phyloP scores from a whole-genome alignment of 2,888 invertebrate genomes.

The Linnaemya vulpina region DNA sequence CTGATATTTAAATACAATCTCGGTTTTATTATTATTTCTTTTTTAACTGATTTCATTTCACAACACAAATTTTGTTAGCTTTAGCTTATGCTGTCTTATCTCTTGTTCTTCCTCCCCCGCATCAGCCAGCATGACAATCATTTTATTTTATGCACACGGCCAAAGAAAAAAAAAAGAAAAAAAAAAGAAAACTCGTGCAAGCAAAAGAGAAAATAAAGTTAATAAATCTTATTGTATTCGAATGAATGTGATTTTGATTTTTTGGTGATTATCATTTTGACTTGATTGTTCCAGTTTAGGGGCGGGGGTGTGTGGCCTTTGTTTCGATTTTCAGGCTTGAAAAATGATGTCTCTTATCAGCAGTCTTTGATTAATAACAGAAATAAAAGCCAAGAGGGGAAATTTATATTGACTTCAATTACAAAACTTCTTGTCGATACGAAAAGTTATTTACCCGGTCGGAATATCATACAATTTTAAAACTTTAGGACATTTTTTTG shows the following conservation, averaged over 20 bases:
- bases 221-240: slow-evolving; percentile 17
- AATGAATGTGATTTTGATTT: slow-evolving; percentile 2
- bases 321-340: slow-evolving; percentile 16
- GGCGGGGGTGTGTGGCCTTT: neutral
- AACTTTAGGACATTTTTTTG: too few relatives aligned
- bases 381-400: neutral
- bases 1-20: slow-evolving; percentile 53
- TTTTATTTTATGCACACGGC: neutral
- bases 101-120: slow-evolving; percentile 26
- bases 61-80: slow-evolving; percentile 5
- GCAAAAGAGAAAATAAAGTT: neutral
- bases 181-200: neutral
- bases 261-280: slow-evolving; percentile 27
- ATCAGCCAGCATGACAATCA: neutral
- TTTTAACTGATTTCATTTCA: slow-evolving; percentile 8
- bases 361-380: neutral
- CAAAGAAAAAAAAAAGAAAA: slow-evolving; percentile 6
- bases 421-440: neutral
- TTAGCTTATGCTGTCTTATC: slow-evolving; percentile 25
- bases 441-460: too few relatives aligned
- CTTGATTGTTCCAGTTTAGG: neutral
- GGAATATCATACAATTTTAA: too few relatives aligned
- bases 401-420: neutral
- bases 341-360: slow-evolving; percentile 32
- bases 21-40: neutral